Percentiles rank a stretch among this genome's conserved stretches.
phyloP scores from a whole-genome alignment of 2,797 vertebrate species.

The Falco naumanni region DNA sequence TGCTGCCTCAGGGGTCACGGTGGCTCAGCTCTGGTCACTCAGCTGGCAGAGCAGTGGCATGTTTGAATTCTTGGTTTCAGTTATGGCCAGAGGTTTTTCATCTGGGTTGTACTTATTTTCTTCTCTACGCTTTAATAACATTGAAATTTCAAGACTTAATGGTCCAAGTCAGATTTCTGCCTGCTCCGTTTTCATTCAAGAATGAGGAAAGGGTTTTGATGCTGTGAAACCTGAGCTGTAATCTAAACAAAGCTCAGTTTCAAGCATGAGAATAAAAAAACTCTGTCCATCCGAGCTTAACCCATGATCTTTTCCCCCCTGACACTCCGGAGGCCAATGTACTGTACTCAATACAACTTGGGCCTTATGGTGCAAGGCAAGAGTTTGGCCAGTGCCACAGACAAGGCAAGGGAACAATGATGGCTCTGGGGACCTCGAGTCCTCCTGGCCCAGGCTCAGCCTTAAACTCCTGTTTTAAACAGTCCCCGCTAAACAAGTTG shows the following conservation, averaged over 20 bases:
- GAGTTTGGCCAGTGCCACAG: not conserved
- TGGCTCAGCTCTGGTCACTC: not conserved
- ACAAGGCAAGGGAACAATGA: rapidly evolving
- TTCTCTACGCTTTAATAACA: not conserved
- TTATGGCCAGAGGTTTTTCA: not conserved
- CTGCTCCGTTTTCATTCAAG: not conserved
- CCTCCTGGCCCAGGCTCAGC: not conserved
- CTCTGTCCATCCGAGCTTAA: not conserved
- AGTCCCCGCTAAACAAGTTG: not conserved
- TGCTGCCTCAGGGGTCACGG: not conserved
- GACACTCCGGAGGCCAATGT: not conserved
- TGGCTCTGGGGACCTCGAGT: not conserved
- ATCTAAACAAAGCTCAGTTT: not conserved
- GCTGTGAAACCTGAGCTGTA: not conserved
- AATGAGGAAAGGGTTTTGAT: not conserved
- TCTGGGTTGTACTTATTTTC: not conserved
- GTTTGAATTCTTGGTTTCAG: not conserved
- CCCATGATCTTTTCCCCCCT: not conserved
- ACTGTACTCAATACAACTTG: not conserved
- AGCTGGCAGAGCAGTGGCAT: not conserved
- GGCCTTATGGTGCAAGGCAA: not conserved
- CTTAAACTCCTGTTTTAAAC: not conserved
- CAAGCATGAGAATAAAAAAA: not conserved
- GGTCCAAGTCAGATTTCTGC: not conserved
- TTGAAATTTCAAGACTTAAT: not conserved